Evolutionary conservation across 2,113 vertebrate species (phyloP).

Genomic region (Vidua chalybeata): DNA sequence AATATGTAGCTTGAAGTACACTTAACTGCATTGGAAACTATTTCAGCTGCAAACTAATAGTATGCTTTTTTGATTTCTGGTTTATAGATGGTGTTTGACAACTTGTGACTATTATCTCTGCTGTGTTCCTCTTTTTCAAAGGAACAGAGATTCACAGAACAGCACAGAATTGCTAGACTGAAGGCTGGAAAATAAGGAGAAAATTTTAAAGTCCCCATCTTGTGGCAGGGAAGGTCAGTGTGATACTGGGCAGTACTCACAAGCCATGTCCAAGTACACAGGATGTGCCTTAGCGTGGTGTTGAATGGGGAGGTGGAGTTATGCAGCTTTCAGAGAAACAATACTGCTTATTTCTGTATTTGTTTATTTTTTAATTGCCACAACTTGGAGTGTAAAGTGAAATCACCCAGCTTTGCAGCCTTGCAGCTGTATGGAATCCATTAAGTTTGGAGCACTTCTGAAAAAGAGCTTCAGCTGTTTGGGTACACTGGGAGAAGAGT

Average conservation of each 20-base stretch:
- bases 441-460: not conserved
- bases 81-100: not conserved
- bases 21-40: not conserved
- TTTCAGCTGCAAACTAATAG: not conserved
- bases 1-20: not conserved
- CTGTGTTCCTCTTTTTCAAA: not conserved
- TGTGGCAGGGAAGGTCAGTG: not conserved
- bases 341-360: not conserved
- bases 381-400: not conserved
- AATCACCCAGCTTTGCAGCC: not conserved
- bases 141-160: not conserved
- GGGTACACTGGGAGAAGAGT: not conserved
- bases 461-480: not conserved
- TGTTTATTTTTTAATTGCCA: not conserved
- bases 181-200: not conserved
- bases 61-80: not conserved
- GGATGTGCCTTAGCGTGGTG: not conserved
- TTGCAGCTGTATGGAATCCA: not conserved
- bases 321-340: not conserved
- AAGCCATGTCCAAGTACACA: not conserved
- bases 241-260: fast-evolving
- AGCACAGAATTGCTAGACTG: not conserved
- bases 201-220: not conserved
- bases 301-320: not conserved
- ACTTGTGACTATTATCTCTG: not conserved